phyloP scores from a whole-genome alignment of 2,888 invertebrate genomes.

The Eustalomyia histrio region DNA sequence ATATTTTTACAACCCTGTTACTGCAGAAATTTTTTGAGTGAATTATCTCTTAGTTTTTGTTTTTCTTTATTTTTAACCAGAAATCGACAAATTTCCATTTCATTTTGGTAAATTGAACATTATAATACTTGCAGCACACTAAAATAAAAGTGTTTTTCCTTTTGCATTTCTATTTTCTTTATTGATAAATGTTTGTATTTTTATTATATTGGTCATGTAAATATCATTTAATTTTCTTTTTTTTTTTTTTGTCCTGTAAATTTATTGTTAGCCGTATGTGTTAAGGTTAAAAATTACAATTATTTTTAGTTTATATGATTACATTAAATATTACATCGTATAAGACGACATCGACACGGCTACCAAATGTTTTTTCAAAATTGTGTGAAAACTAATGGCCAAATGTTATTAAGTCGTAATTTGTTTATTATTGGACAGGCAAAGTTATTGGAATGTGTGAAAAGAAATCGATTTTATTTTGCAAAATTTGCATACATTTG shows the following conservation, averaged over 20 bases:
- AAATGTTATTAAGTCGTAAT: slow-evolving; percentile 34
- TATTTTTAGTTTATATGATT: slow-evolving; percentile 46
- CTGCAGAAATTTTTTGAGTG: too few species aligned
- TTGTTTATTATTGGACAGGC: slow-evolving; percentile 14
- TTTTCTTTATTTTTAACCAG: slow-evolving; percentile 7
- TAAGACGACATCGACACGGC: slow-evolving; percentile 40
- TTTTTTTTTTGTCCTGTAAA: slow-evolving; percentile 18
- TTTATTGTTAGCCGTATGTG: slow-evolving; percentile 56
- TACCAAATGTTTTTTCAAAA: slow-evolving; percentile 6
- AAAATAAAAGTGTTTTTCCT: neutral
- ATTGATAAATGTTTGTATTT: slow-evolving; percentile 40
- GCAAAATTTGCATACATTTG: too few species aligned
- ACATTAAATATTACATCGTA: slow-evolving; percentile 44
- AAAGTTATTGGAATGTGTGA: slow-evolving; percentile 13
- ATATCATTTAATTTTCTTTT: slow-evolving; percentile 58
- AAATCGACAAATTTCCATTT: slow-evolving; percentile 30
- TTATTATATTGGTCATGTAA: slow-evolving; percentile 53
- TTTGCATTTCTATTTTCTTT: slow-evolving; percentile 9
- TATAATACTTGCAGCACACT: neutral
- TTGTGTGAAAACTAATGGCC: neutral
- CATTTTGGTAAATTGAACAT: neutral
- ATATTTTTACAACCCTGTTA: too few species aligned
- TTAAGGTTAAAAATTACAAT: slow-evolving; percentile 62
- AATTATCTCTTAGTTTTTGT: neutral
- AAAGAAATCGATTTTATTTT: slow-evolving; percentile 15